Conservation (phyloP, 2,797 vertebrate genomes). For the Sandelia bainsii region DNA sequence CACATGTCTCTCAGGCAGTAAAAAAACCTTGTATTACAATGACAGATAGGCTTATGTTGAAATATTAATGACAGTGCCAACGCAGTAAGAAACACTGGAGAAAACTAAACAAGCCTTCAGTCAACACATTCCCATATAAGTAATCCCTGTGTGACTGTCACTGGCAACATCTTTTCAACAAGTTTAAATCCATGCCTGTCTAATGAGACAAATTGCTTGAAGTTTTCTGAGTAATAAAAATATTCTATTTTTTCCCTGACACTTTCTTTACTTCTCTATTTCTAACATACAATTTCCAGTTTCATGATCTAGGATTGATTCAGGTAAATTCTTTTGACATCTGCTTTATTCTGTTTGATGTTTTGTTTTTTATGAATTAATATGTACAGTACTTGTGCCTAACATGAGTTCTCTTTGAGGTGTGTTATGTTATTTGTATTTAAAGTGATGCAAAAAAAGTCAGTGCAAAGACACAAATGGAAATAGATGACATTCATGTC, state of each 20-base stretch:
- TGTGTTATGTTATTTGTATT: background rate
- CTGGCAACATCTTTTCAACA: slow-evolving; percentile 51
- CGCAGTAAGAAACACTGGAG: slow-evolving; percentile 25
- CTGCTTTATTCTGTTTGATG: background rate
- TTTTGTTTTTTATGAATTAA: background rate
- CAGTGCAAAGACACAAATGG: too few species aligned
- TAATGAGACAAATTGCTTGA: slow-evolving; percentile 61
- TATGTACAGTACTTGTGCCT: slow-evolving; percentile 11
- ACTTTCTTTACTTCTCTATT: slow-evolving; percentile 1
- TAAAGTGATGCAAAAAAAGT: background rate
- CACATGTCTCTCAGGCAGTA: slow-evolving; percentile 23
- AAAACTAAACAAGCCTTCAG: slow-evolving; percentile 58
- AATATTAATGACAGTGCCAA: slow-evolving; percentile 46
- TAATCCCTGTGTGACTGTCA: slow-evolving; percentile 53
- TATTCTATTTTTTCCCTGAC: slow-evolving; percentile 23
- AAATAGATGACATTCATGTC: too few species aligned
- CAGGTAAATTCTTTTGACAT: background rate
- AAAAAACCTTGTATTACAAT: slow-evolving; percentile 32
- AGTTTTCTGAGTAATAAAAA: slow-evolving; percentile 42
- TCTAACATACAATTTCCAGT: background rate
- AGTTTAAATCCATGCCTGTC: slow-evolving; percentile 55
- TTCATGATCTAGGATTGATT: slow-evolving; percentile 23
- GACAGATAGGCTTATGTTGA: slow-evolving; percentile 51
- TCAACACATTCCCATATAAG: slow-evolving; percentile 53
- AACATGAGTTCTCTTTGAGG: background rate